These are phyloP conservation scores for Drosophila tanythrix DNA, from an alignment of 2,888 invertebrate species.

Conservation along the genomic window DNA sequence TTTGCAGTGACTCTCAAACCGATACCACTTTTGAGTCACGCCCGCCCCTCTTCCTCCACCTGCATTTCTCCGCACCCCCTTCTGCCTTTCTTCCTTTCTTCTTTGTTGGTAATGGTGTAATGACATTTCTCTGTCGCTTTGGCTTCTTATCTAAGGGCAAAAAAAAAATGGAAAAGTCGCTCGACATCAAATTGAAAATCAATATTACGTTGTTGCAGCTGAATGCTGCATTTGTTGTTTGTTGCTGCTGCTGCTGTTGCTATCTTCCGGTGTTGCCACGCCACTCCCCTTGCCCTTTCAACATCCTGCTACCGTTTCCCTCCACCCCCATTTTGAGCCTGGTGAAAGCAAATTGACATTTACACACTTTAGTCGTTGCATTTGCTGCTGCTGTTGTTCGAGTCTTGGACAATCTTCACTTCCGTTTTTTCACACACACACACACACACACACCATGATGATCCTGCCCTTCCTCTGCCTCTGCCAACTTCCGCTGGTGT, in stretches of 20 bases:
- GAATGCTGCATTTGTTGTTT: slow-evolving; percentile 26
- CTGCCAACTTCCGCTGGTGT: slow-evolving; percentile 15
- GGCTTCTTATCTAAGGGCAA: slow-evolving; percentile 43
- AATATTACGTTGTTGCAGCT: slow-evolving; percentile 61
- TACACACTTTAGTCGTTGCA: slow-evolving; percentile 66
- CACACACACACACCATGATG: slow-evolving; percentile 12
- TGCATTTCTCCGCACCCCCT: neutral
- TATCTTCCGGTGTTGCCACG: slow-evolving; percentile 36
- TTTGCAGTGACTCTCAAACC: slow-evolving; percentile 70
- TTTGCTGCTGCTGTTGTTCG: slow-evolving; percentile 20
- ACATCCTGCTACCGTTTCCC: slow-evolving; percentile 1
- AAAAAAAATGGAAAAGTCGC: slow-evolving; percentile 24
- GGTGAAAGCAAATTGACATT: slow-evolving; percentile 70
- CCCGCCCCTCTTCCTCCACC: neutral
- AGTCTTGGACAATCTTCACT: slow-evolving; percentile 66
- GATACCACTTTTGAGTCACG: neutral
- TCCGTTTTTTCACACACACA: slow-evolving; percentile 56
- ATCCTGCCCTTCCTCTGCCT: slow-evolving; percentile 5
- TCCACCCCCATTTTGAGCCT: slow-evolving; percentile 5
- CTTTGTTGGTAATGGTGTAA: slow-evolving; percentile 23
- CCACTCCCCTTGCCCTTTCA: neutral
- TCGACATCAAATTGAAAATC: slow-evolving; percentile 79
- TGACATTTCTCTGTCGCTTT: slow-evolving; percentile 39
- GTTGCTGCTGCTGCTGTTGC: slow-evolving; percentile 43
- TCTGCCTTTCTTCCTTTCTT: slow-evolving; percentile 7